Percentiles rank a stretch among this genome's conserved stretches.
Evolutionary conservation across 2,797 vertebrate species (phyloP).

Genomic region (Hoplostethus mediterraneus): DNA sequence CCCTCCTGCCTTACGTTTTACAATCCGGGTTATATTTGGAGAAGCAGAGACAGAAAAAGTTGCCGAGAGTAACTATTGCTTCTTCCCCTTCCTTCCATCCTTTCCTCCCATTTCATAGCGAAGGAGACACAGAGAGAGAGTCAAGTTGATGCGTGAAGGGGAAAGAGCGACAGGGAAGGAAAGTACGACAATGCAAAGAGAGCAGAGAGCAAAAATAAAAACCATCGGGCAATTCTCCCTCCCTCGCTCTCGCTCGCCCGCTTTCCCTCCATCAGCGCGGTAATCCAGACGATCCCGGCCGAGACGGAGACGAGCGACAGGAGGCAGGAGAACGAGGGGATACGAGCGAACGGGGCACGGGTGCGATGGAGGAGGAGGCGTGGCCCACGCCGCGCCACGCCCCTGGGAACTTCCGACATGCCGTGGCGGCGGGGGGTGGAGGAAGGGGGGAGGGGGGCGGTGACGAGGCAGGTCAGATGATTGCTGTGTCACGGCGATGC

Average conservation of each 20-base stretch:
- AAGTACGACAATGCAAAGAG: neutral
- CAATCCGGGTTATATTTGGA: neutral
- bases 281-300: conserved; percentile 27
- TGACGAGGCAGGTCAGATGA: conserved; percentile 65
- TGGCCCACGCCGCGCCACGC: conserved; percentile 55
- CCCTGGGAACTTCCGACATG: conserved; percentile 55
- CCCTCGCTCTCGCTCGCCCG: fast-evolving
- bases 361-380: conserved; percentile 39
- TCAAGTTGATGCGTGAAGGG: neutral
- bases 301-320: conserved; percentile 4
- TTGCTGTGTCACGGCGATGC: conserved; percentile 63
- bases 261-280: conserved; percentile 6
- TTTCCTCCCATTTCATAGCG: neutral
- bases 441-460: neutral
- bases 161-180: neutral
- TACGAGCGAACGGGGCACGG: conserved; percentile 10
- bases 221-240: neutral
- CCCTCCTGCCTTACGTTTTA: conserved; percentile 18
- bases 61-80: neutral
- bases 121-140: neutral
- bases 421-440: too few species aligned
- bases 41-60: neutral
- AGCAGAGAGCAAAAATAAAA: neutral
- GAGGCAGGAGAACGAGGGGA: conserved; percentile 12
- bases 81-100: neutral